phyloP scores from a whole-genome alignment of 92 coral and sea anemone species.

The Actinostola sp. region DNA sequence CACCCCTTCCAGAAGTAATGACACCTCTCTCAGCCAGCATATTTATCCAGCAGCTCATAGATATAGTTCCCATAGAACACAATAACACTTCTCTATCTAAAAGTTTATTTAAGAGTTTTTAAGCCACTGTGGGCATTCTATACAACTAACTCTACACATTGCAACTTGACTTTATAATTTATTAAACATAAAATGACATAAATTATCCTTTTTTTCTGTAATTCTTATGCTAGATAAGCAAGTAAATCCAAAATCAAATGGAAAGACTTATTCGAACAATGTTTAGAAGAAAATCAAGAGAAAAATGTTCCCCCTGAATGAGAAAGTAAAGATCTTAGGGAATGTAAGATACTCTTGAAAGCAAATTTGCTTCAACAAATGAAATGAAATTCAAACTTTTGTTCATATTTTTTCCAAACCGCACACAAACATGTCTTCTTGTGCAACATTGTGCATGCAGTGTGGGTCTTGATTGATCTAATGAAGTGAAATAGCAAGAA shows the following conservation, averaged over 20 bases:
- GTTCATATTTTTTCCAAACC: no score
- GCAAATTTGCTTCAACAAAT: not conserved
- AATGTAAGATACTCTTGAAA: not conserved
- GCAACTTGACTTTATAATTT: constrained; percentile 18
- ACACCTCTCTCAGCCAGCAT: no score
- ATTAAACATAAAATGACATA: constrained; percentile 33
- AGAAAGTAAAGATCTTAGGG: not conserved
- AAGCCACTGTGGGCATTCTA: constrained; percentile 43
- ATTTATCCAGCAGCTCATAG: no score
- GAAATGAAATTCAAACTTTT: not conserved
- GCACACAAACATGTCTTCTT: no score
- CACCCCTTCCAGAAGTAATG: no score
- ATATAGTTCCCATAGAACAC: not conserved
- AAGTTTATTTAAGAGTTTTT: constrained; percentile 26
- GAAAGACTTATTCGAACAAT: not conserved
- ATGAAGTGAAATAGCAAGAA: no score
- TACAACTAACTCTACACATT: constrained; percentile 30
- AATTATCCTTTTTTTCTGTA: constrained; percentile 23
- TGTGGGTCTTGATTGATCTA: no score
- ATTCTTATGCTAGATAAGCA: not conserved
- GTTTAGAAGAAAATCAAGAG: not conserved
- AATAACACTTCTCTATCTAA: constrained; percentile 13
- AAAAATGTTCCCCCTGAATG: not conserved
- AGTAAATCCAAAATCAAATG: not conserved
- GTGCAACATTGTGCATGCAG: no score